Conservation (phyloP, 2,888 invertebrate species). For the Xylophagus ater region DNA sequence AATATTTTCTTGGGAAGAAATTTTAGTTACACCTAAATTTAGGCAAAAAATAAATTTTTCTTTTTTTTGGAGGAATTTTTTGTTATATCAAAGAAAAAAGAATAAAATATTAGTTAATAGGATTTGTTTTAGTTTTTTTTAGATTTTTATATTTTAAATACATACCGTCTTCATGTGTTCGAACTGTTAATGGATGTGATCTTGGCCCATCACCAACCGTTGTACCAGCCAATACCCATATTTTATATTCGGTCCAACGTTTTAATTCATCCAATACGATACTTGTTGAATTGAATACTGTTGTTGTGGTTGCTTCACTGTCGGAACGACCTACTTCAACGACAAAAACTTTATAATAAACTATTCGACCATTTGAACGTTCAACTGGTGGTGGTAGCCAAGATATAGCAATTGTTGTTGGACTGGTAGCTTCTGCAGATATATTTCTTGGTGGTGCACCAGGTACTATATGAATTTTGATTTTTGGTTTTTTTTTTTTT, state of each 20-base stretch:
- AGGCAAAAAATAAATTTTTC: too few relatives aligned
- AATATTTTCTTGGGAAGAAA: too few relatives aligned
- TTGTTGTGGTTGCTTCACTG: slow-evolving; percentile 71
- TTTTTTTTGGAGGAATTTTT: too few relatives aligned
- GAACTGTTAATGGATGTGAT: slow-evolving; percentile 82
- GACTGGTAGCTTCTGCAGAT: slow-evolving; percentile 74
- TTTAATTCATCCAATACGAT: slow-evolving; percentile 81
- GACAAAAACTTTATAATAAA: slow-evolving; percentile 88
- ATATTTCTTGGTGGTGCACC: slow-evolving; percentile 94
- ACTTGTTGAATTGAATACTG: slow-evolving; percentile 65
- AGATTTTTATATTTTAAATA: too few relatives aligned
- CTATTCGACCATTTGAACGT: slow-evolving; percentile 83
- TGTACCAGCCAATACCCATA: slow-evolving; percentile 94
- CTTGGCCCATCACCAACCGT: slow-evolving; percentile 92
- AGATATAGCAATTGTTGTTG: slow-evolving; percentile 76
- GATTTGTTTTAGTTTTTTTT: too few relatives aligned
- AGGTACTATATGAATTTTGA: slow-evolving; percentile 61
- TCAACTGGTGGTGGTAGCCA: slow-evolving; percentile 91
- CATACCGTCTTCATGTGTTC: slow-evolving; percentile 99
- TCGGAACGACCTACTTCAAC: slow-evolving; percentile 76
- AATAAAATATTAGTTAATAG: too few relatives aligned
- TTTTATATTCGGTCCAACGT: slow-evolving; percentile 92
- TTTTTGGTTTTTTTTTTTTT: slow-evolving; percentile 10
- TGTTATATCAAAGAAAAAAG: too few relatives aligned
- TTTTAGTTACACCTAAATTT: too few relatives aligned